Percentiles rank a stretch among this genome's conserved stretches.
Evolutionary conservation across 2,113 vertebrate genomes (phyloP).

Genomic region (Otolemur garnettii): DNA sequence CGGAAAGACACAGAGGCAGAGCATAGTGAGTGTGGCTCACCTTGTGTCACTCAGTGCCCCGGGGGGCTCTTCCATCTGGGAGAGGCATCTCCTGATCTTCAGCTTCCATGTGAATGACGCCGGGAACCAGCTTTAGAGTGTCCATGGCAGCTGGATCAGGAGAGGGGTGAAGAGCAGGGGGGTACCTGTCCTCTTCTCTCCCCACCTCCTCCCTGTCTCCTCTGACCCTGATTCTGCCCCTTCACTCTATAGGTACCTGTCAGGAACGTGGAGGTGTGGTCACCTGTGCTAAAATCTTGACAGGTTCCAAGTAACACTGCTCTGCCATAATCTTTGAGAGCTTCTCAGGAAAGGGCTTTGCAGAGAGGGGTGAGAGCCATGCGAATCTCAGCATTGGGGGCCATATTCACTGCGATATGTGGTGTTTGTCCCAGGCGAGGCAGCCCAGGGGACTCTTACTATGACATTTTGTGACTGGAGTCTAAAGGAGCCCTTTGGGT

Average conservation of each 20-base stretch:
- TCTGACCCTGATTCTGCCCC: background rate
- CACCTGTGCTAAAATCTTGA: background rate
- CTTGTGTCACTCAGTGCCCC: background rate
- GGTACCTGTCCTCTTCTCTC: background rate
- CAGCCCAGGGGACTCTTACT: background rate
- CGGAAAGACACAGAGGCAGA: background rate
- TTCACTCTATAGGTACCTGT: background rate
- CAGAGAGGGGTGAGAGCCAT: background rate
- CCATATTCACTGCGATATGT: background rate
- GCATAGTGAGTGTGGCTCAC: background rate
- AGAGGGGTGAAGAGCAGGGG: background rate
- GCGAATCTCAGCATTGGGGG: background rate
- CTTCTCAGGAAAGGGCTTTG: background rate
- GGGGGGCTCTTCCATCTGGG: background rate
- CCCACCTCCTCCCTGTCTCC: background rate
- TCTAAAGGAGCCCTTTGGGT: background rate
- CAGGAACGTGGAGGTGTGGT: background rate
- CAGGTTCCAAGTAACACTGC: background rate
- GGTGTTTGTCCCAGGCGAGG: background rate
- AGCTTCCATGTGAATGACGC: background rate
- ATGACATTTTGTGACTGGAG: background rate
- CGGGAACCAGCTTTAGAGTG: background rate
- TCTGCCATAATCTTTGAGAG: background rate
- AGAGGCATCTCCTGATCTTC: background rate
- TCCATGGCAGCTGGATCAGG: background rate